Evolutionary conservation across 2,888 invertebrate genomes (phyloP), one percentile per base, ranked within the genome.

Genomic region (Nycteola revayana): DNA sequence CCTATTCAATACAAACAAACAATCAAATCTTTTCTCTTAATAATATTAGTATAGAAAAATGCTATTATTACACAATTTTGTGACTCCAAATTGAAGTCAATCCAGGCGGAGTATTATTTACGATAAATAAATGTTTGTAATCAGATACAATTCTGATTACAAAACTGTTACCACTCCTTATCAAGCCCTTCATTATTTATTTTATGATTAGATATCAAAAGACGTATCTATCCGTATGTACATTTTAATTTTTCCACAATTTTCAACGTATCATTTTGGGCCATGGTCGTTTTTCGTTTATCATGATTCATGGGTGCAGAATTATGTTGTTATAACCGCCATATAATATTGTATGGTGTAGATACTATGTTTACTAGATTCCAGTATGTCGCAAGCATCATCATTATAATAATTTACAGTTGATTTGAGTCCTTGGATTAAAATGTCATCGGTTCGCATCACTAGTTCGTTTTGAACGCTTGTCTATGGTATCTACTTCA

Each of bases 121-220:
- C n/a, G 21, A 21, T 21, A 21, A 21, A 21, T 21, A 21, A 20
- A 20, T 20, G 17, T n/a, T n/a, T 20, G 17, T 14, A 28, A 18
- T 44, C 25, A 39, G 9, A 46, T 40, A 39, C 43, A 44, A 27
- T 25, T 14, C 10, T 49, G 68, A 75, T 81, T 75, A 64, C 63
- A 57, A 66, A 76, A 66, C 28, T 75, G 73, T 79, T 73, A 75
- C 40, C 41, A 48, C 59, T 69, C 74, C 73, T 81, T 80, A 87
- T 86, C 85, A n/a, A 21, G 39, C 80, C 81, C 75, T 77, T 61
- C 48, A 49, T 51, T 84, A 83, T 87, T 86, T 87, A 72, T 61
- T 66, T 60, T 60, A 1, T 68, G 86, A 87, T 87, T 74, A 85
- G 69, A 72, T 66, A 60, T 56, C 52, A 65, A 66, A 68, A 14